A percentile compares a stretch with the other conserved stretches of the same genome.
Conservation (phyloP, 2,113 vertebrate genomes). For the Dryoscopus gambensis region DNA sequence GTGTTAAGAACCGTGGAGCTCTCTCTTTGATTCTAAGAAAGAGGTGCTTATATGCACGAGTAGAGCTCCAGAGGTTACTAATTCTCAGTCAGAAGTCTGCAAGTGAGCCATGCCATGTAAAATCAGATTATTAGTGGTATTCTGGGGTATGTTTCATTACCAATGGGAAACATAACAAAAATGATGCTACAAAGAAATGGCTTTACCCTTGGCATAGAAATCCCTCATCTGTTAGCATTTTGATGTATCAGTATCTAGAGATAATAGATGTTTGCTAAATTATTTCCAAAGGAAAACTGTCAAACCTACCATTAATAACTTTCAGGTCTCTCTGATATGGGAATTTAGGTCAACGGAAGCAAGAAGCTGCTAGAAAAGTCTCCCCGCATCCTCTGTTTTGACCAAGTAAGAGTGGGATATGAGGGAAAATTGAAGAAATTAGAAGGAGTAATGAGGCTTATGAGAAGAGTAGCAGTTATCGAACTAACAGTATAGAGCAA, state of each 20-base stretch:
- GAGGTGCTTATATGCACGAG: background rate
- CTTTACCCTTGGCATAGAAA: background rate
- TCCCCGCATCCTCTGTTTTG: fast-evolving
- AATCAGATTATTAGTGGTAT: background rate
- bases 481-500: background rate
- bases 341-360: background rate
- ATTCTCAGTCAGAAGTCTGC: background rate
- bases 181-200: background rate
- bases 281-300: background rate
- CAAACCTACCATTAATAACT: background rate
- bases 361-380: background rate
- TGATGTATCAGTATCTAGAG: background rate
- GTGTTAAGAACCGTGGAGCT: background rate
- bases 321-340: background rate
- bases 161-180: background rate
- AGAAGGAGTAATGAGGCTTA: background rate
- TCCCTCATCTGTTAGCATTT: background rate
- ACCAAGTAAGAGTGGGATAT: background rate
- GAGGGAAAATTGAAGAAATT: background rate
- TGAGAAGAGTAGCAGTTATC: background rate
- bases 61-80: background rate
- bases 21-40: background rate
- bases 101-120: background rate
- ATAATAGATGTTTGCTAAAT: background rate
- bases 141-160: background rate